Evolutionary conservation across 2,113 vertebrate genomes (phyloP).

Genomic region (Trematocara variabile): DNA sequence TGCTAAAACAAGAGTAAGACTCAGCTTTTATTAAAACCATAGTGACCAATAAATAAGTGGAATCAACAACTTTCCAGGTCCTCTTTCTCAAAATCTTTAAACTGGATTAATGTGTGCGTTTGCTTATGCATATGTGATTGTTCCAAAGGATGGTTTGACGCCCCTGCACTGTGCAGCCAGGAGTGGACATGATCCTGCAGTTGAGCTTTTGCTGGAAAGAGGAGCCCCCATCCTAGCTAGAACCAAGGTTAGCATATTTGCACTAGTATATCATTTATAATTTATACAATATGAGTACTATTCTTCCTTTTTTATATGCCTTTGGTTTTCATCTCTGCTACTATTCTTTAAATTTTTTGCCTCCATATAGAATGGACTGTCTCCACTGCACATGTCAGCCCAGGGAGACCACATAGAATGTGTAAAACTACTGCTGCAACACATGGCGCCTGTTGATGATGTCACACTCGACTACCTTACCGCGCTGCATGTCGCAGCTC

Average conservation of each 20-base stretch:
- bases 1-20: slow-evolving; percentile 94
- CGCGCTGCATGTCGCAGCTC: slow-evolving; percentile 91
- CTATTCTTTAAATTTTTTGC: background rate
- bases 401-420: slow-evolving; percentile 97
- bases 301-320: background rate
- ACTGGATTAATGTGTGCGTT: background rate
- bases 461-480: slow-evolving; percentile 97
- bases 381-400: slow-evolving; percentile 95
- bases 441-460: slow-evolving; percentile 94
- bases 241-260: slow-evolving; percentile 79
- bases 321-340: background rate
- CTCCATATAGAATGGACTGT: slow-evolving; percentile 86
- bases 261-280: background rate
- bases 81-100: background rate
- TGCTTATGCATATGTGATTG: background rate
- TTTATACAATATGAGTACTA: background rate
- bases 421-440: slow-evolving; percentile 90
- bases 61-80: background rate
- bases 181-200: slow-evolving; percentile 91
- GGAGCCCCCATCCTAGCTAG: slow-evolving; percentile 91
- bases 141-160: slow-evolving; percentile 88
- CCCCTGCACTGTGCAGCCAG: slow-evolving; percentile 95
- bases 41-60: background rate
- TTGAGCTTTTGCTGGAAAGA: slow-evolving; percentile 89
- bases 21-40: background rate